A percentile compares a stretch with the other conserved stretches of the same genome.
Evolutionary conservation across 2,797 vertebrate genomes (phyloP).

Genomic region (Protosalanx chinensis): DNA sequence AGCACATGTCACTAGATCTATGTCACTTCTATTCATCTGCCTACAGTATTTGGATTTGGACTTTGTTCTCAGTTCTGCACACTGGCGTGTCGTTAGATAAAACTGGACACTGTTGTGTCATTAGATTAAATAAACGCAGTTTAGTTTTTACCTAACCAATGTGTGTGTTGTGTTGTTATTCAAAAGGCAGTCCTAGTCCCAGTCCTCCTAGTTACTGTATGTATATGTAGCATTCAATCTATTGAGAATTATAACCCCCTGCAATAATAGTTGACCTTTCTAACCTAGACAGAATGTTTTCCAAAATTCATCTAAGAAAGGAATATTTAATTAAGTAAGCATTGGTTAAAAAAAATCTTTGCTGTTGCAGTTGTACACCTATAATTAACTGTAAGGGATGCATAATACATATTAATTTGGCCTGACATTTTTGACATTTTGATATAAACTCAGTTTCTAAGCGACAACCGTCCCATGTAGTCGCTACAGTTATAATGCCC

Average conservation of each 20-base stretch:
- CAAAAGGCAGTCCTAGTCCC: neutral
- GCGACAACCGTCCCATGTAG: no score
- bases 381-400: neutral
- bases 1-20: neutral
- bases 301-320: no score
- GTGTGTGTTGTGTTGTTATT: neutral
- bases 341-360: neutral
- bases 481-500: no score
- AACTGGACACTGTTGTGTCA: neutral
- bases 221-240: neutral
- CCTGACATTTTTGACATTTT: neutral
- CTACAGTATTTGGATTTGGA: neutral
- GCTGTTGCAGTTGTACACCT: neutral
- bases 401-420: neutral
- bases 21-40: neutral
- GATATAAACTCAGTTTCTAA: no score
- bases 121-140: neutral
- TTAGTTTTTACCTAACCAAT: neutral
- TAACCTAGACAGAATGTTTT: neutral
- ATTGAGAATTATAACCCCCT: neutral
- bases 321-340: no score
- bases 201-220: neutral
- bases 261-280: neutral
- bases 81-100: neutral
- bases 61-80: neutral